A percentile compares a stretch with the other conserved stretches of the same genome.
phyloP scores from a whole-genome alignment of 1,140 invertebrate genomes.

The Ephestia elutella region DNA sequence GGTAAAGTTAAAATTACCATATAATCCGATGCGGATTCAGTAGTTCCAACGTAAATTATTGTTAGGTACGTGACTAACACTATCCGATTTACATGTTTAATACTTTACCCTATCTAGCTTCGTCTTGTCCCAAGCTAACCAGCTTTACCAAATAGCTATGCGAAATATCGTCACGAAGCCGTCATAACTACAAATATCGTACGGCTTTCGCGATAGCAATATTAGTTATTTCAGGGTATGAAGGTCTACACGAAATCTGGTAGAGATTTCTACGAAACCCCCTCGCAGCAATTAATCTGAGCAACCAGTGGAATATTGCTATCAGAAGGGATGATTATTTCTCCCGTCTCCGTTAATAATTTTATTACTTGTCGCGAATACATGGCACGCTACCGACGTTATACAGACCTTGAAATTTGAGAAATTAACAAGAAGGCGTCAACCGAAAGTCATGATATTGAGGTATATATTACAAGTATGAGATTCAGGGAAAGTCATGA shows the following conservation, averaged over 20 bases:
- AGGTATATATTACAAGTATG: no score
- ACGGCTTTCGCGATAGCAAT: background rate
- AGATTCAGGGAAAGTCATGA: no score
- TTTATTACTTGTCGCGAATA: background rate
- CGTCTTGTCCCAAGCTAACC: background rate
- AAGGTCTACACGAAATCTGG: background rate
- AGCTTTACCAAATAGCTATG: background rate
- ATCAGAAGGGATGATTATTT: background rate
- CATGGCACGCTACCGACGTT: no score
- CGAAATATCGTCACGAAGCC: background rate
- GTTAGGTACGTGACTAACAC: background rate
- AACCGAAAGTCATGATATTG: no score
- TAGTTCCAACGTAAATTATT: no score
- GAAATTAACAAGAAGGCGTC: background rate
- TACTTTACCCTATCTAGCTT: background rate
- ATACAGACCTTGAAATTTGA: background rate
- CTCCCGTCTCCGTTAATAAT: background rate
- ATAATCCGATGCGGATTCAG: no score
- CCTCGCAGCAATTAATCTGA: background rate
- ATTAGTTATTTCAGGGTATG: background rate
- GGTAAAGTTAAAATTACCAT: no score
- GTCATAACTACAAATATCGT: background rate
- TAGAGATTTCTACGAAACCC: background rate
- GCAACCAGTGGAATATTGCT: background rate
- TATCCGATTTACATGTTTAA: background rate